Percentiles rank a stretch among this genome's conserved stretches.
Evolutionary conservation across 2,113 vertebrate genomes (phyloP).

Genomic region (Charadrius vociferus): DNA sequence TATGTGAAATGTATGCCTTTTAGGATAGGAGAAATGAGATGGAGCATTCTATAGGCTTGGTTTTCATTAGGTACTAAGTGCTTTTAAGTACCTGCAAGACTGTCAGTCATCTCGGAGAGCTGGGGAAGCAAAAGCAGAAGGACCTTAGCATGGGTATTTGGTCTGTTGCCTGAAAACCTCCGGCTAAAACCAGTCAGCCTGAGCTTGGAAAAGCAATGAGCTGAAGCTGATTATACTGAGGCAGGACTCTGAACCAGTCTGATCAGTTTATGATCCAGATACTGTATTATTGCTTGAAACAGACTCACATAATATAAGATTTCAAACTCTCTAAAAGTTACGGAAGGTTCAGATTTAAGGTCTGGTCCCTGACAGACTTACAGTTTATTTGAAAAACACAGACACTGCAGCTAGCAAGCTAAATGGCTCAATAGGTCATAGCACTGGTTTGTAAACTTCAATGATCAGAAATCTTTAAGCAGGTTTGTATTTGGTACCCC

Average conservation of each 20-base stretch:
- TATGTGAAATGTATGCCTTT: neutral
- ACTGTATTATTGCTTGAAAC: neutral
- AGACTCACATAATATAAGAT: neutral
- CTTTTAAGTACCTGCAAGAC: neutral
- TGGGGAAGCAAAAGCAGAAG: no score
- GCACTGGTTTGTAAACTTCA: neutral
- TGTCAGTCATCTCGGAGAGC: neutral
- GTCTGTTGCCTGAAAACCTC: no score
- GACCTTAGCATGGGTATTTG: no score
- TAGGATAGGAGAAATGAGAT: neutral
- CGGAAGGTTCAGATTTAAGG: neutral
- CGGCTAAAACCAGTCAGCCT: no score
- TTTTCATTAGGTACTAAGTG: slow-evolving; percentile 21
- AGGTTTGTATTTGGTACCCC: neutral
- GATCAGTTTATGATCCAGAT: neutral
- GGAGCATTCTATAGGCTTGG: neutral
- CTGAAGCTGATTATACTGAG: no score
- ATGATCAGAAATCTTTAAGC: neutral
- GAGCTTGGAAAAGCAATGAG: no score
- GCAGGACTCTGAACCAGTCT: no score
- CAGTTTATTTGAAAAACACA: neutral
- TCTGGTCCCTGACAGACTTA: neutral
- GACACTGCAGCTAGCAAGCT: neutral
- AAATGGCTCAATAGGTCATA: neutral
- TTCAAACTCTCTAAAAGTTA: neutral